Evolutionary conservation across 2,888 invertebrate species (phyloP).

Genomic region (Ectobius pallidus): DNA sequence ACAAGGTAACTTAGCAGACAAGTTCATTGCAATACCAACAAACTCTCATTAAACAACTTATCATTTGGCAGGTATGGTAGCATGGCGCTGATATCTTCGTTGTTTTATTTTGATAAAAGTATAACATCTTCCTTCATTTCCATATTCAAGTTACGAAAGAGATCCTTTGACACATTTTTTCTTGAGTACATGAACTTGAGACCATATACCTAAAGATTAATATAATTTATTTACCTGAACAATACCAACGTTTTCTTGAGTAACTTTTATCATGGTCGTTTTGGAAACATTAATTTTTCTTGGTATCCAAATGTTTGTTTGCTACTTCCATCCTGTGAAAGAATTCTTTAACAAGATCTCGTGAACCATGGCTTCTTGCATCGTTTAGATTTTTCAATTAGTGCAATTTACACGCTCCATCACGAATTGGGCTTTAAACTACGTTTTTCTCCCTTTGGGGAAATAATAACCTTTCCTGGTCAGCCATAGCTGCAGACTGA

Average conservation of each 20-base stretch:
- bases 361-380: background rate
- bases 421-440: too few species aligned
- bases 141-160: background rate
- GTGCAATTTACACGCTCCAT: background rate
- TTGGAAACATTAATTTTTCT: background rate
- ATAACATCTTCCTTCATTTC: background rate
- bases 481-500: slow-evolving; percentile 10
- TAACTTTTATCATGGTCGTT: background rate
- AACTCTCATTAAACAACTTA: background rate
- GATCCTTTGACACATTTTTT: background rate
- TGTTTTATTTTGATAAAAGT: background rate
- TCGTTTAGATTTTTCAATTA: background rate
- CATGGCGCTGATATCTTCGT: slow-evolving; percentile 5
- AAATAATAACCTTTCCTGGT: background rate
- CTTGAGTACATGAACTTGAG: background rate
- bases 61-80: background rate
- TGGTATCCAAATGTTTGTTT: background rate
- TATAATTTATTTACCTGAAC: background rate
- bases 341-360: background rate
- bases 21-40: background rate
- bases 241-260: background rate
- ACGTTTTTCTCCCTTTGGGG: background rate
- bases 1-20: background rate
- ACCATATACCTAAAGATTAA: background rate
- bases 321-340: background rate